Evolutionary conservation across 2,113 vertebrate genomes (phyloP), one percentile per base, ranked within the genome.

Genomic region (Planiliza haematocheilus): DNA sequence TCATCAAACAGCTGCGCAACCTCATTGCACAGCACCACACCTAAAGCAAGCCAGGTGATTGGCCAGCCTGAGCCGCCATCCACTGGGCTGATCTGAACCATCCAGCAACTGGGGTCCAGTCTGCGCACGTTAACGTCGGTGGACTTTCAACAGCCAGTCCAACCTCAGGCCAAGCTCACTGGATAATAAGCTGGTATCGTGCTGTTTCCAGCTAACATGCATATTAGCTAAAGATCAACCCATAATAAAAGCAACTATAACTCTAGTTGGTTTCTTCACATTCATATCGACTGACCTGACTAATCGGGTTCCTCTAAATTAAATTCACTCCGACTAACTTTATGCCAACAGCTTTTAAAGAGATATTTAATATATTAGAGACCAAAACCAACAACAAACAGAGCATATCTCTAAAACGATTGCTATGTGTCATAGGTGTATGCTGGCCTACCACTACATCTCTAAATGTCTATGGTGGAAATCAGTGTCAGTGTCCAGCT

Each of bases 1-100:
- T 99, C 88, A 94, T 97, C 91, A 98, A 96, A 72, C 98, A 99
- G 91, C 95, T 99, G 7, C 95, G 97, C 2, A 89, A 93, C 90
- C 95, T 99, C 86, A 97, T 99, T 89, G 92, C 94, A 76, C 95
- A 97, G 80, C 96, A 98, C 66, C 87, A 89, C 62, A 18, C 63
- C 78, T 91, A 76, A 62, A 59, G 38, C 1, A 20, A 48, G 43
- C 36, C 43, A 0, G 17, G 51, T 39, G n/a, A 72, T 53, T 61
- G 73, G 59, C 12, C 64, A 36, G 20, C 11, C 38, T 4, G 1
- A 8, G n/a, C 45, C 38, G 1, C 58, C 51, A 1, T n/a, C 34
- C n/a, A 8, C 6, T 46, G 3, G 24, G 24, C 14, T 8, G 20
- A n/a, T n/a, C 13, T 11, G 41, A 10, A 30, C 43, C 18, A 18